These are phyloP conservation scores for Microtus richardsoni DNA, from an alignment of 2,113 vertebrate species.

Conservation along the genomic window DNA sequence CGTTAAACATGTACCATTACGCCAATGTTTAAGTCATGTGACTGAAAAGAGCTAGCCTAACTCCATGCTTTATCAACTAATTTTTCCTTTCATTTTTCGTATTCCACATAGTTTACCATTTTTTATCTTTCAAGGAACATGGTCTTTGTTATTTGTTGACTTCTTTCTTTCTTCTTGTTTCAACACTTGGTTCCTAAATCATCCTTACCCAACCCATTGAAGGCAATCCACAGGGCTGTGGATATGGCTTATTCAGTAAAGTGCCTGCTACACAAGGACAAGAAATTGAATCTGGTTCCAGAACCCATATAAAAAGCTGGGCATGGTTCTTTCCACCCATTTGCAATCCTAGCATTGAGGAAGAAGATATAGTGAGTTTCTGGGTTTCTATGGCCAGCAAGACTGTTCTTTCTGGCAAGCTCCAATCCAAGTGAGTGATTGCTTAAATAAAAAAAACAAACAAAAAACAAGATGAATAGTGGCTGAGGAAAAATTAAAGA, in stretches of 20 bases:
- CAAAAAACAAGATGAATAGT: neutral
- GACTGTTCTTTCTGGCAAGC: neutral
- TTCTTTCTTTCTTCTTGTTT: neutral
- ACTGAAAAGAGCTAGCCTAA: neutral
- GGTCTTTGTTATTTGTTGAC: neutral
- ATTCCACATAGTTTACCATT: neutral
- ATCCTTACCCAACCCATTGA: neutral
- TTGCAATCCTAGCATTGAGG: neutral
- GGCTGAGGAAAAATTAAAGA: neutral
- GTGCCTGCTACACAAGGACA: neutral
- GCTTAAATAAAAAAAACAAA: neutral
- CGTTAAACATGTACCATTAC: neutral
- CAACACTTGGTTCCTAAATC: neutral
- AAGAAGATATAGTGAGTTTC: too few relatives aligned
- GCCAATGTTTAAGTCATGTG: neutral
- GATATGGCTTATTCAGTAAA: neutral
- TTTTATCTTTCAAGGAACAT: neutral
- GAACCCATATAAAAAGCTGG: neutral
- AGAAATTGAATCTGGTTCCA: neutral
- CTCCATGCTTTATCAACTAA: fast-evolving
- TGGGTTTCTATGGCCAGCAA: neutral
- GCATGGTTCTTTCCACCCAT: too few relatives aligned
- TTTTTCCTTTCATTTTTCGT: neutral
- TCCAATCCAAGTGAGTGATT: neutral
- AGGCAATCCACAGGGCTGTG: neutral